Evolutionary conservation across 2,113 vertebrate genomes (phyloP).

Genomic region (Cyanoderma ruficeps): DNA sequence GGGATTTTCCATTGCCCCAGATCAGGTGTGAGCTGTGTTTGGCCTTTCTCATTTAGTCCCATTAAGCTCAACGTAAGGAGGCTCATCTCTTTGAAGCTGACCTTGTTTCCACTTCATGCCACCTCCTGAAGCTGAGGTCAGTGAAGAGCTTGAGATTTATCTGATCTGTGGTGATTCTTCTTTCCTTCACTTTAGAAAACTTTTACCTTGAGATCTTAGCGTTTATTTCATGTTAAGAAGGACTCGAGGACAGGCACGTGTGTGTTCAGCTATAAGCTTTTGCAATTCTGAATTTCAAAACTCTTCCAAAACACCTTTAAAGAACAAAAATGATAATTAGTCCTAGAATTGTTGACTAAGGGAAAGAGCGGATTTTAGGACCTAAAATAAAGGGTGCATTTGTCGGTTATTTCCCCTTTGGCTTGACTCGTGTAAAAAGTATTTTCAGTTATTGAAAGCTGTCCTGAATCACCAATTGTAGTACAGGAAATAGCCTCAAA

Average conservation of each 20-base stretch:
- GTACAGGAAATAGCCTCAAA: not conserved
- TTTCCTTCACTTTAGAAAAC: not conserved
- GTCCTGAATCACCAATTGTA: not conserved
- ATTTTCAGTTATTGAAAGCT: not conserved
- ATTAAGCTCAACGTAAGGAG: not conserved
- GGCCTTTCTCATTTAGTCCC: not conserved
- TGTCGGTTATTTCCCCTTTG: not conserved
- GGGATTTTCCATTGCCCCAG: not conserved
- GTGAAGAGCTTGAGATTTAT: not conserved
- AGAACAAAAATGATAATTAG: not conserved
- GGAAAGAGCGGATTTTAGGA: not conserved
- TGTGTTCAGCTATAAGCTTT: not conserved
- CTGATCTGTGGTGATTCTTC: not conserved
- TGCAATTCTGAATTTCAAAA: not conserved
- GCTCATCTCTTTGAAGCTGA: not conserved
- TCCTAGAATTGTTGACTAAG: not conserved
- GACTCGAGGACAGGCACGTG: accelerated
- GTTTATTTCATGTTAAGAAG: not conserved
- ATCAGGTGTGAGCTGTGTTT: not conserved
- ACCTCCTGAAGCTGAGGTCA: not conserved
- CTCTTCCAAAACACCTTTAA: not conserved
- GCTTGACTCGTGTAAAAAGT: not conserved
- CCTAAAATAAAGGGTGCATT: not conserved
- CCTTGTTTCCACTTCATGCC: not conserved
- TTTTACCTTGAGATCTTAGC: not conserved